Conservation (phyloP, 2,888 invertebrate species). For the Andrena dorsata region DNA sequence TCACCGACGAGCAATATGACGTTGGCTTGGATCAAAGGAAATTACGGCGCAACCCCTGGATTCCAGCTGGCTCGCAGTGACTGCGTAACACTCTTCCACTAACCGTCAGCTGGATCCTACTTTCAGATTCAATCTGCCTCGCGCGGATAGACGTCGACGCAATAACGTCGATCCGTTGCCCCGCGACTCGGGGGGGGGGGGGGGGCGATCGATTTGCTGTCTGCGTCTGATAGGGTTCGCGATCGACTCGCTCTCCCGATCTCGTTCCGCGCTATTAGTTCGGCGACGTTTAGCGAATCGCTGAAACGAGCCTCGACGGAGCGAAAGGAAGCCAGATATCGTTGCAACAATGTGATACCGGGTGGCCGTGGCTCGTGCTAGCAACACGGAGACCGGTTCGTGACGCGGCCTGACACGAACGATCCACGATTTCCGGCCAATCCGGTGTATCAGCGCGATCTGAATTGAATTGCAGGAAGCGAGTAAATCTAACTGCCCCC, state of each 20-base stretch:
- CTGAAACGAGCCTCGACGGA: neutral
- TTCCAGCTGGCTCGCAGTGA: neutral
- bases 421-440: constrained; percentile 60
- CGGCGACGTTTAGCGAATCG: constrained; percentile 28
- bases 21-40: constrained; percentile 5
- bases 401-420: constrained; percentile 54
- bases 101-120: constrained; percentile 1
- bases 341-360: neutral
- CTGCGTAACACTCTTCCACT: neutral
- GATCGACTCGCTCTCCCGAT: neutral
- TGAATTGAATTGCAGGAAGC: constrained; percentile 59
- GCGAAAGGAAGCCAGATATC: neutral
- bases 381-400: constrained; percentile 33
- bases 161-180: constrained; percentile 35
- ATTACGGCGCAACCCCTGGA: neutral
- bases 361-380: neutral
- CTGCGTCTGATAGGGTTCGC: neutral
- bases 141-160: constrained; percentile 9
- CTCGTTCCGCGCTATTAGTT: neutral
- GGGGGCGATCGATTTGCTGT: constrained; percentile 5
- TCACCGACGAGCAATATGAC: constrained; percentile 23
- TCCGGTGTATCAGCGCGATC: constrained; percentile 51
- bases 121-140: constrained; percentile 35
- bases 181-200: too few species aligned
- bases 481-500: constrained; percentile 43